Evolutionary conservation across 2,113 vertebrate species (phyloP).

Genomic region (Anas platyrhynchos): DNA sequence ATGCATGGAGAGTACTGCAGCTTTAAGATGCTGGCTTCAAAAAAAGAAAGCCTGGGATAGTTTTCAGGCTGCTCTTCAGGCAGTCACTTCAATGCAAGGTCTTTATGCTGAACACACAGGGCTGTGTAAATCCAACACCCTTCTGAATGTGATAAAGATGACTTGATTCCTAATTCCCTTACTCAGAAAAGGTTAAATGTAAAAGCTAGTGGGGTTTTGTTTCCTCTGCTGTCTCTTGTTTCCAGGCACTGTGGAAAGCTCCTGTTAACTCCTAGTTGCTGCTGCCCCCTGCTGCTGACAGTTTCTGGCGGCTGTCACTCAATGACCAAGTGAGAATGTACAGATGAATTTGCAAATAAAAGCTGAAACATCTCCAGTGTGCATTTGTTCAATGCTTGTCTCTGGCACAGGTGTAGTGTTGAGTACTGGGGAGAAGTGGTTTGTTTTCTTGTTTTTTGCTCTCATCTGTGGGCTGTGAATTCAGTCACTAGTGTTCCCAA

Average conservation of each 20-base stretch:
- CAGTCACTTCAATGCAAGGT: neutral
- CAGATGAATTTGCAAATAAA: slow-evolving; percentile 55
- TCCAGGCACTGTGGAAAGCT: slow-evolving; percentile 9
- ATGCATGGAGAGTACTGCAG: slow-evolving; percentile 57
- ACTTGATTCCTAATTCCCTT: slow-evolving; percentile 8
- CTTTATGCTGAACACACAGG: neutral
- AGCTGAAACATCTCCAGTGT: neutral
- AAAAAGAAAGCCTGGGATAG: neutral
- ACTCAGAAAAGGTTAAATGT: neutral
- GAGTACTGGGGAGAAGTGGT: fast-evolving
- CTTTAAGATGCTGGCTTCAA: slow-evolving; percentile 56
- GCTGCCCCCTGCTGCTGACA: slow-evolving; percentile 59
- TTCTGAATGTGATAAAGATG: slow-evolving; percentile 27
- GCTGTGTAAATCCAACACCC: slow-evolving; percentile 29
- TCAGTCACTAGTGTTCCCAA: fast-evolving
- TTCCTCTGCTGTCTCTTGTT: slow-evolving; percentile 35
- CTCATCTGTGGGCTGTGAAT: fast-evolving
- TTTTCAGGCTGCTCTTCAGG: neutral
- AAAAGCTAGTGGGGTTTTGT: slow-evolving; percentile 13
- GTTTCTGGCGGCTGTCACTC: neutral
- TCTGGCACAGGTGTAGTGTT: neutral
- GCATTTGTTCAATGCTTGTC: neutral
- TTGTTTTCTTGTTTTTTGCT: neutral
- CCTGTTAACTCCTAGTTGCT: neutral
- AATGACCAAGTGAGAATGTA: slow-evolving; percentile 6